Evolutionary conservation across 30 jellyfish, hydroid and myxozoan genomes (phyloP).

Genomic region (Hydractinia symbiolongicarpus): DNA sequence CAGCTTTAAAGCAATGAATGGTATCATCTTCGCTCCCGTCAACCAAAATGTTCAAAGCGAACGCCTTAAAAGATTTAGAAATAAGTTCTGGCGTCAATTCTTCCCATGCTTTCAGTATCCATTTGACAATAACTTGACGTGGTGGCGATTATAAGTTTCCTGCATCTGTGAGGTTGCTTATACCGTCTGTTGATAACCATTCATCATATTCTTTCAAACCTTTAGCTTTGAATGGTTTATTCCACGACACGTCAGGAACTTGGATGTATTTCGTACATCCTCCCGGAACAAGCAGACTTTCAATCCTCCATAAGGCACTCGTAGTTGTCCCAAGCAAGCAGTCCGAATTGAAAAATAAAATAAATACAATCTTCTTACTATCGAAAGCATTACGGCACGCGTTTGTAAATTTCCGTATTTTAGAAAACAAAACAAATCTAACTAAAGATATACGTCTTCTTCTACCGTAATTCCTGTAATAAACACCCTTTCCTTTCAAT

Average conservation of each 20-base stretch:
- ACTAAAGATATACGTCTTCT: too few relatives aligned
- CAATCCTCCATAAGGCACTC: conserved; percentile 35
- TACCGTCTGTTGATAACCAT: background rate
- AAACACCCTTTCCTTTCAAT: too few relatives aligned
- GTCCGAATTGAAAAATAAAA: too few relatives aligned
- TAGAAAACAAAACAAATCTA: too few relatives aligned
- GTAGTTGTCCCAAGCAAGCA: conserved; percentile 43
- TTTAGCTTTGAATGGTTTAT: background rate
- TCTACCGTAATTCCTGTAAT: too few relatives aligned
- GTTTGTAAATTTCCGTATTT: too few relatives aligned
- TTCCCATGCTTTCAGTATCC: conserved; percentile 20
- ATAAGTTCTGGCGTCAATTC: conserved; percentile 16
- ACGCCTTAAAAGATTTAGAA: background rate
- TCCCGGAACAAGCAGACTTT: background rate
- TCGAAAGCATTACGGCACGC: too few relatives aligned
- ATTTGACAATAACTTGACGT: conserved; percentile 5
- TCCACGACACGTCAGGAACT: conserved; percentile 15
- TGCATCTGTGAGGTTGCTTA: background rate
- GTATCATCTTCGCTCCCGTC: conserved; percentile 32
- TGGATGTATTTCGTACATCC: background rate
- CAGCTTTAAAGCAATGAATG: conserved; percentile 26
- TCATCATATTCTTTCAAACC: background rate
- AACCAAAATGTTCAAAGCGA: conserved; percentile 17
- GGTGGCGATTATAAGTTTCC: conserved; percentile 10
- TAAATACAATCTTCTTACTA: too few relatives aligned